Percentiles rank a stretch among this genome's conserved stretches.
Evolutionary conservation across 2,888 invertebrate species (phyloP).

Genomic region (Thereva unica): DNA sequence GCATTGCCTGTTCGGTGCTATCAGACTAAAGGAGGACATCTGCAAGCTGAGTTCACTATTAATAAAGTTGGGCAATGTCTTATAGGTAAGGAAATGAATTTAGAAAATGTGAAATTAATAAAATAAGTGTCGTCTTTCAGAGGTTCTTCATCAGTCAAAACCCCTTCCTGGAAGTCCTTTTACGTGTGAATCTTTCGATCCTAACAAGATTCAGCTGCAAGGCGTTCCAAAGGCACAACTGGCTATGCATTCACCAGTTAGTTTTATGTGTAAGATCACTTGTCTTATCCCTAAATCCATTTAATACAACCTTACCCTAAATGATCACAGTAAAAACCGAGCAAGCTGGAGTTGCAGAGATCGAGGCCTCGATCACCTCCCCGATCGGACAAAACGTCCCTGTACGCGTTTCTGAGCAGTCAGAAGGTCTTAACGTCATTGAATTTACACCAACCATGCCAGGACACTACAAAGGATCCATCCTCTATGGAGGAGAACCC

Average conservation of each 20-base stretch:
- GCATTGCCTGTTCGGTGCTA: constrained; percentile 91
- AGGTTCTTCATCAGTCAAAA: constrained; percentile 87
- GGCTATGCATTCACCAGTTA: constrained; percentile 80
- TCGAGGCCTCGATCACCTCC: constrained; percentile 85
- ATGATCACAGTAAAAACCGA: constrained; percentile 70
- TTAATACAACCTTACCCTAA: not conserved
- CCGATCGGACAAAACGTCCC: constrained; percentile 84
- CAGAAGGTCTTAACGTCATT: constrained; percentile 72
- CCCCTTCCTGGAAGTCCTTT: constrained; percentile 92
- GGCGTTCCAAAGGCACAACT: constrained; percentile 76
- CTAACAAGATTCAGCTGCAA: constrained; percentile 77
- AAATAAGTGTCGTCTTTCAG: constrained; percentile 59
- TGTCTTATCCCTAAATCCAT: not conserved
- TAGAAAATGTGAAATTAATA: constrained; percentile 1
- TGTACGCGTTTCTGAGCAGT: constrained; percentile 73
- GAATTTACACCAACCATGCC: constrained; percentile 84
- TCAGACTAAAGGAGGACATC: constrained; percentile 92
- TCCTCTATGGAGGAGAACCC: constrained; percentile 71
- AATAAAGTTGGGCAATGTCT: constrained; percentile 73
- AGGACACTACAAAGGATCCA: constrained; percentile 67
- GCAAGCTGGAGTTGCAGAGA: constrained; percentile 81
- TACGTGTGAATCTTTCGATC: constrained; percentile 89
- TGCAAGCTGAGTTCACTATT: constrained; percentile 91
- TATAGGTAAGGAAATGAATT: constrained; percentile 60
- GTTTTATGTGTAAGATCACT: constrained; percentile 71